Conservation (phyloP, 2,113 vertebrate genomes). For the Tauraco erythrolophus region DNA sequence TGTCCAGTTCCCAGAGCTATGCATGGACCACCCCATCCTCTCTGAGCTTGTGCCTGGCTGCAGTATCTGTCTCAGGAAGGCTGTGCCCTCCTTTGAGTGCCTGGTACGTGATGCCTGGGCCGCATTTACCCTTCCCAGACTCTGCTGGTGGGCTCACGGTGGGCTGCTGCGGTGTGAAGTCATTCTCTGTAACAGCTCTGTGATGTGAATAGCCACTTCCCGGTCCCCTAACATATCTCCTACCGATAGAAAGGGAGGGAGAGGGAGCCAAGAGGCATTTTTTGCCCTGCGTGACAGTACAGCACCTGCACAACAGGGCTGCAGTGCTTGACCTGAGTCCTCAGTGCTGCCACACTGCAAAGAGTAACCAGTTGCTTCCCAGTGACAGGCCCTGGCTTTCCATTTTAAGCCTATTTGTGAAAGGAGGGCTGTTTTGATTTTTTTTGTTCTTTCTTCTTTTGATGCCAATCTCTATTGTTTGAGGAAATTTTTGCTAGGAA, state of each 20-base stretch:
- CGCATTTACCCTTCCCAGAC: neutral
- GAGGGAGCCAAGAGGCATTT: neutral
- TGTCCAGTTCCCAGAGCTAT: neutral
- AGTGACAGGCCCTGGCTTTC: neutral
- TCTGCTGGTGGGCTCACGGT: neutral
- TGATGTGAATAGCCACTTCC: neutral
- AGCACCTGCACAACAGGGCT: neutral
- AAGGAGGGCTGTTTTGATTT: neutral
- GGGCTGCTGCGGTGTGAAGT: neutral
- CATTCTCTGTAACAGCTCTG: neutral
- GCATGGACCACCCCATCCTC: neutral
- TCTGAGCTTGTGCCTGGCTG: neutral
- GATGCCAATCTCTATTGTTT: slow-evolving; percentile 55
- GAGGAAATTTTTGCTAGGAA: slow-evolving; percentile 44
- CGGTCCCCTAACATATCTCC: neutral
- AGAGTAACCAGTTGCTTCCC: neutral
- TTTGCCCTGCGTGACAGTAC: neutral
- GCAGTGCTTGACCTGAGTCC: accelerated
- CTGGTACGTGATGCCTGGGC: neutral
- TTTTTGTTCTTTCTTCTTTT: neutral
- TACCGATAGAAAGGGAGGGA: neutral
- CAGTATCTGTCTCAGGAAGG: neutral
- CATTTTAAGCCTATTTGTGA: neutral
- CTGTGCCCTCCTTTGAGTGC: neutral
- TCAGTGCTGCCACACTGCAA: neutral